Evolutionary conservation across 2,113 vertebrate genomes (phyloP), one percentile per base, ranked within the genome.

Genomic region (Anarhynchus alexandrinus): DNA sequence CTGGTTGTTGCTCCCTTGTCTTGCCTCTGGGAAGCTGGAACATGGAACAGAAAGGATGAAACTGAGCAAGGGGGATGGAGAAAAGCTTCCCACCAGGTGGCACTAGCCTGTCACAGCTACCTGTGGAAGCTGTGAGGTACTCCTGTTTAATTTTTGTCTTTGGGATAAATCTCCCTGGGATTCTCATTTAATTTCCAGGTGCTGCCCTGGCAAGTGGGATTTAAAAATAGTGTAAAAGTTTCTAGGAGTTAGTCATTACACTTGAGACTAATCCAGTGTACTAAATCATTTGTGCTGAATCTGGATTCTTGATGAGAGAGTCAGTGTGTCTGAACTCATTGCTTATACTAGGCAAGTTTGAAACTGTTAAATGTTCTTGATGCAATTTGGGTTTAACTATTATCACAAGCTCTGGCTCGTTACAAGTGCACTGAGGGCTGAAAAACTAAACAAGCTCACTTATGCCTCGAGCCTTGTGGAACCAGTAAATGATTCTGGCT

Each of bases 331-430:
- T 95, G 94, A 97, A 58, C 91, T 67, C 86, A 94, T 64, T 82
- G 88, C 62, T 0, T 94, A 40, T 40, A 34, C 67, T 8, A 96
- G 95, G 62, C 96, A 97, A 96, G 96, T 97, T 96, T 84, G 95
- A 96, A 97, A 97, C 94, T 97, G 97, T 97, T 96, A 88, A 90
- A 67, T 86, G 93, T 91, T 96, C 91, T 73, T 86, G 80, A 51
- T 96, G 91, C 70, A 93, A 86, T 93, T 93, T 95, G 94, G 49
- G 36, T 91, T 93, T 95, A 93, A 92, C 89, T 91, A 5, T 62
- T 11, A 0, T 86, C 85, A 1, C 97, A 98, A 96, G 96, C 94
- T 97, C 94, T 97, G 92, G 95, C 97, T 98, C 64, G 96, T 95
- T 89, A n/a, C 13, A 73, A 66, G 55, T 64, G 64, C 83, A 67